Percentiles rank a stretch among this genome's conserved stretches.
phyloP scores from a whole-genome alignment of 2,113 vertebrate species.

The Danio rerio region GRCz12tu NC_133188.1:15612501-15613000 shows the following conservation, averaged over 20 bases:
- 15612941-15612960: too few relatives aligned
- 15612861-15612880: background rate
- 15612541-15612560: background rate
- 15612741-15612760: background rate
- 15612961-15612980: too few relatives aligned
- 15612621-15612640: background rate
- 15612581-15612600: background rate
- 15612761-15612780: background rate
- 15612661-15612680: background rate
- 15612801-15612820: background rate
- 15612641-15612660: background rate
- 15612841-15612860: background rate
- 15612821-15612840: background rate
- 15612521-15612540: background rate
- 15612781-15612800: background rate
- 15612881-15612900: background rate
- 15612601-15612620: background rate
- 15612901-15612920: too few relatives aligned
- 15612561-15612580: background rate
- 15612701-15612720: background rate
- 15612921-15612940: too few relatives aligned
- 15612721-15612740: background rate
- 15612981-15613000: too few relatives aligned
- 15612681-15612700: background rate
- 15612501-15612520: background rate